Base-by-base conservation (phyloP, 2,888 invertebrate species). In the Campoletis raptor region DNA sequence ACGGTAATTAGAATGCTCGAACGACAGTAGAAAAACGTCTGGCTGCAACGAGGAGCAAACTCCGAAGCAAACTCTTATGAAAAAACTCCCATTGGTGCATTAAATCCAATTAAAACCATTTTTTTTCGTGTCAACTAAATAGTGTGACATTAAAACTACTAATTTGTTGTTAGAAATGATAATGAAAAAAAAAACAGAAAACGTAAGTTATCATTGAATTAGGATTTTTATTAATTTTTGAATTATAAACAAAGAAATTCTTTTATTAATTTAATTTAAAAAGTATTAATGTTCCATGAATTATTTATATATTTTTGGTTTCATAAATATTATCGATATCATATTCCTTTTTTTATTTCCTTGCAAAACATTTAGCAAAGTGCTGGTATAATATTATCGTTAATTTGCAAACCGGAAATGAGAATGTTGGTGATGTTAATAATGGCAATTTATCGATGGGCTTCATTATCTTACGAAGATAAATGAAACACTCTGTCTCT, bases 1-100 rank as follows among this genome's bases (percentile, higher is more conserved):
- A 24, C n/a, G 18, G 79, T 83, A 83, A 85, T 86, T 83, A 86
- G 69, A 83, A 61, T 80, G 70, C 80, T 57, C 37, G 40, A 70
- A 30, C 73, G 36, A 42, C 79, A 66, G 76, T 36, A n/a, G 67
- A 30, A 30, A 64, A 69, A 74, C 40, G 40, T 42, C 24, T 73
- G 15, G 12, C 12, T 5, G 36, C 2, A 2, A 54, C 12, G 24
- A 15, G 30, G 18, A 18, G 4, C 8, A 15, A 70, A 70, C 45
- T 70, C 48, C 48, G 30, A 36, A 18, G 4, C 8, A 15, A 70
- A 70, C 45, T 70, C 48, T 70, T 30, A 30, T 45, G 18, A 54
- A 36, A 37, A 73, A 54, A 18, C 36, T 52, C 15, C 15, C 61
- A 30, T 1, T 30, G 12, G 15, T 6, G 24, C 12, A 61, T 61